These are phyloP conservation scores for Lagenorhynchus albirostris DNA, from an alignment of 2,113 vertebrate species.

Conservation along the genomic window DNA sequence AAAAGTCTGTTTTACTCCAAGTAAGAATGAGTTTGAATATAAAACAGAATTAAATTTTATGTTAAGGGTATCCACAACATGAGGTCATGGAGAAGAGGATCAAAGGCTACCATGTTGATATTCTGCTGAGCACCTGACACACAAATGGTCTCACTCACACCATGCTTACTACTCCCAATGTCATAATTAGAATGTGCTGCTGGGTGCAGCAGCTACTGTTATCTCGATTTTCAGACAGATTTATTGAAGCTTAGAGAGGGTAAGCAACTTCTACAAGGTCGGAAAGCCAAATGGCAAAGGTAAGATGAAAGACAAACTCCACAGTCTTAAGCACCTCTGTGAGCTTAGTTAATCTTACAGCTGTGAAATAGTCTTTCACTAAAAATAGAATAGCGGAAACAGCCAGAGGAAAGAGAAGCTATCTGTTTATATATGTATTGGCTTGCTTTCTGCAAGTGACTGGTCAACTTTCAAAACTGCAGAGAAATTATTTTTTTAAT, in stretches of 20 bases:
- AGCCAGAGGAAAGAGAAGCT: not conserved
- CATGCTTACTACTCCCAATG: not conserved
- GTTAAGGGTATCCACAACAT: not conserved
- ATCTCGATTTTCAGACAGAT: not conserved
- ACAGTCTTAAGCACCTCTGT: not conserved
- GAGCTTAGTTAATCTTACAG: not conserved
- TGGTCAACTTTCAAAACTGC: not conserved
- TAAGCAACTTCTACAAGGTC: not conserved
- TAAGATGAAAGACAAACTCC: not conserved
- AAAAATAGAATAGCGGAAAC: not conserved
- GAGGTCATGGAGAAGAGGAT: not conserved
- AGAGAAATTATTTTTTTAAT: not conserved
- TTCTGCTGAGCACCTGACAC: not conserved
- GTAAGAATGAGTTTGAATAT: not conserved
- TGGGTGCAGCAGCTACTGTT: not conserved
- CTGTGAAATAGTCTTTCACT: not conserved
- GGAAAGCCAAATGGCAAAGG: not conserved
- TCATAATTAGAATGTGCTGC: not conserved
- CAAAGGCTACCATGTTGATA: not conserved
- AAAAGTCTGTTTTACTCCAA: not conserved
- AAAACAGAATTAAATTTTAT: not conserved
- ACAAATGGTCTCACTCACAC: not conserved
- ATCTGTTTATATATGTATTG: not conserved
- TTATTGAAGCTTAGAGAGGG: not conserved
- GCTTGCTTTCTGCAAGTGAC: not conserved